Conservation (phyloP, 1,140 invertebrate genomes). For the Microplitis mediator region DNA sequence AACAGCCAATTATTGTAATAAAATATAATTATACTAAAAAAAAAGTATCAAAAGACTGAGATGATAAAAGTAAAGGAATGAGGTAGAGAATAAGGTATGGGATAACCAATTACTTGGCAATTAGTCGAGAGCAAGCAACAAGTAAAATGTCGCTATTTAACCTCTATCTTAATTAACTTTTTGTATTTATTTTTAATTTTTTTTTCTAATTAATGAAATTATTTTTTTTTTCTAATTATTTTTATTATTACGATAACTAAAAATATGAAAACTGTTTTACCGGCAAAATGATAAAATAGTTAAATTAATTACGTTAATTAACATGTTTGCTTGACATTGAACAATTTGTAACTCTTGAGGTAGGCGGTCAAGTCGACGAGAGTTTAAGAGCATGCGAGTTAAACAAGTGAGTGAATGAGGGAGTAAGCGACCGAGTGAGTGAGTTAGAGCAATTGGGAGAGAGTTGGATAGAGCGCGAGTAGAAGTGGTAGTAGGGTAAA, state of each 20-base stretch:
- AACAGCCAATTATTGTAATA: no score
- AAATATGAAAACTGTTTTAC: background rate
- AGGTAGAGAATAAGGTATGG: slow-evolving; percentile 29
- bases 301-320: no score
- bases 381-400: background rate
- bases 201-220: background rate
- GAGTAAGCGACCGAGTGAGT: background rate
- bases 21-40: background rate
- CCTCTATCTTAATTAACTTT: slow-evolving; percentile 30
- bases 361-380: background rate
- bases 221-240: background rate
- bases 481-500: no score
- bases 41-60: background rate
- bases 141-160: slow-evolving; percentile 55
- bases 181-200: background rate
- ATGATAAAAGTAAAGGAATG: slow-evolving; percentile 15
- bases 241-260: background rate
- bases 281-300: background rate
- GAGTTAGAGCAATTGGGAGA: background rate
- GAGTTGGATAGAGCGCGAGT: no score
- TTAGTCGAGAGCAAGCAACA: slow-evolving; percentile 61
- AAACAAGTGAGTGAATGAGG: background rate
- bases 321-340: background rate
- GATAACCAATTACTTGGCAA: slow-evolving; percentile 62
- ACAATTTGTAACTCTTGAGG: no score